These are phyloP conservation scores for Hydropsyche tenuis DNA, from an alignment of 1,140 invertebrate genomes.

Conservation along the genomic window DNA sequence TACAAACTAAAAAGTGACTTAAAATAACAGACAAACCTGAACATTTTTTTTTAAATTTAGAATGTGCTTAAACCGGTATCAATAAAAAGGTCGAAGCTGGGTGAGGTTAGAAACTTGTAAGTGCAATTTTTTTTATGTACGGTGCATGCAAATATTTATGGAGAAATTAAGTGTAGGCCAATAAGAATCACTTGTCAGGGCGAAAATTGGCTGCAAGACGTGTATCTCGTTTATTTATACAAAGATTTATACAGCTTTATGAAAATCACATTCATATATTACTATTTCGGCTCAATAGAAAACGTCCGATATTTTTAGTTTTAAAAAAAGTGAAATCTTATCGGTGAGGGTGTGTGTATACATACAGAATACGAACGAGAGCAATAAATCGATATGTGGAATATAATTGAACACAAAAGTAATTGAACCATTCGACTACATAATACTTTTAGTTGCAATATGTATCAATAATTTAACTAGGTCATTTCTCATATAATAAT, in stretches of 20 bases:
- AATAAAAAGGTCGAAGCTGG: slow-evolving; percentile 33
- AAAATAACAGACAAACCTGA: slow-evolving; percentile 32
- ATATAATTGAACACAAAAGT: slow-evolving; percentile 23
- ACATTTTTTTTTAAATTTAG: slow-evolving; percentile 29
- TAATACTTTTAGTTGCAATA: no score
- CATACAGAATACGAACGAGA: not conserved
- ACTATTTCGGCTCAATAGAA: slow-evolving; percentile 48
- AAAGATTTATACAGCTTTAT: slow-evolving; percentile 6
- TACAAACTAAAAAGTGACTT: slow-evolving; percentile 64
- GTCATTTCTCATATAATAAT: no score
- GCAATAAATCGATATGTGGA: slow-evolving; percentile 20
- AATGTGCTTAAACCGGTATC: slow-evolving; percentile 39
- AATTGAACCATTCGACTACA: not conserved
- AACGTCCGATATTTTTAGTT: slow-evolving; percentile 37
- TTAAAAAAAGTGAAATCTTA: slow-evolving; percentile 16
- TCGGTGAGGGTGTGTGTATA: not conserved
- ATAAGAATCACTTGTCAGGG: slow-evolving; percentile 46
- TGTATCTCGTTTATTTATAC: slow-evolving; percentile 4
- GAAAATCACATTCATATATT: slow-evolving; percentile 45
- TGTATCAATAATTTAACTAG: no score
- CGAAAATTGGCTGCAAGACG: slow-evolving; percentile 42
- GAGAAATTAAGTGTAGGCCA: slow-evolving; percentile 45
- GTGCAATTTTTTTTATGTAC: slow-evolving; percentile 26
- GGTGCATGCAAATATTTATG: slow-evolving; percentile 42
- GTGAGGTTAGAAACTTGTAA: slow-evolving; percentile 34